Conservation (phyloP, 2,797 vertebrate species). For the Benthosema pterotum region DNA sequence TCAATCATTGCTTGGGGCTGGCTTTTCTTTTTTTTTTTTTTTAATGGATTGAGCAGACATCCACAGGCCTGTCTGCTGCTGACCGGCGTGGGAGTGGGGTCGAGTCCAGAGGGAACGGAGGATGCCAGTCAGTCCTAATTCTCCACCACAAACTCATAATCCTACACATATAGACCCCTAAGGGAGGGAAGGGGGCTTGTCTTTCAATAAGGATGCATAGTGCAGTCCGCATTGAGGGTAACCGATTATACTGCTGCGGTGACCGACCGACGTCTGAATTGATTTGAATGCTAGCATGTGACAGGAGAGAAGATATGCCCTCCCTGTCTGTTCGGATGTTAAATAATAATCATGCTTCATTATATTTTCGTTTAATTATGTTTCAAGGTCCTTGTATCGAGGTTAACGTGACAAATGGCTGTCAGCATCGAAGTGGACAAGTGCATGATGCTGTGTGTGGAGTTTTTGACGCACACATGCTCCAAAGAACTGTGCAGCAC, state of each 20-base stretch:
- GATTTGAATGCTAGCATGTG: constrained; percentile 40
- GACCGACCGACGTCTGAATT: constrained; percentile 29
- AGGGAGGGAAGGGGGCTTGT: constrained; percentile 15
- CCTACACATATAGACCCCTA: constrained; percentile 26
- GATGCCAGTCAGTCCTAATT: constrained; percentile 53
- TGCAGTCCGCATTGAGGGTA: constrained; percentile 23
- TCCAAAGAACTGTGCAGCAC: constrained; percentile 29
- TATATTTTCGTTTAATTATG: constrained; percentile 63
- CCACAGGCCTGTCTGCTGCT: constrained; percentile 49
- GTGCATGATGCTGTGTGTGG: constrained; percentile 42
- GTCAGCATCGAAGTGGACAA: constrained; percentile 58
- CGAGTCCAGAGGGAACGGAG: constrained; percentile 57
- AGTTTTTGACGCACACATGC: constrained; percentile 24
- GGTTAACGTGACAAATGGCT: constrained; percentile 63
- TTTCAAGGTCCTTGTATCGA: constrained; percentile 65
- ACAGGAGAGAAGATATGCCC: constrained; percentile 26
- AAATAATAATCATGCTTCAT: constrained; percentile 64
- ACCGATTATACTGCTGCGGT: neutral
- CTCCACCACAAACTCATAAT: constrained; percentile 50
- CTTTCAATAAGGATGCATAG: constrained; percentile 21
- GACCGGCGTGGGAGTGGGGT: constrained; percentile 54
- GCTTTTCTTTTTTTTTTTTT: constrained; percentile 45
- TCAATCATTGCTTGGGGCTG: constrained; percentile 55
- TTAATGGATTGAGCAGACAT: constrained; percentile 51
- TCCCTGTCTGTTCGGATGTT: constrained; percentile 48